Base-by-base conservation (phyloP, 2,888 invertebrate genomes). In the Drosophila mulleri region DNA sequence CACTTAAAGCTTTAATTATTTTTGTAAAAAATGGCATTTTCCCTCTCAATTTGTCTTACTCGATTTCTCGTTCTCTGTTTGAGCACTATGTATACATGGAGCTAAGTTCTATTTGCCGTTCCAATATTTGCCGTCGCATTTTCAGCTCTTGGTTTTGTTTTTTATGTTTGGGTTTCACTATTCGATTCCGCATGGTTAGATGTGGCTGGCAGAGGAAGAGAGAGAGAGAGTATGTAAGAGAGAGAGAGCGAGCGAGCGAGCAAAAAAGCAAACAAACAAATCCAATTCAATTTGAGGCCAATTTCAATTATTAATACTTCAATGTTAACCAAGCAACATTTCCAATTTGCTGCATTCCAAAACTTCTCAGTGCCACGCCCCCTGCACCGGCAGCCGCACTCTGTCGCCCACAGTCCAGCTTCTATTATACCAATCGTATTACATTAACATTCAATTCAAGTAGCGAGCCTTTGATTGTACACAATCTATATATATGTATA, bases 361-460 rank as follows among this genome's bases (percentile, higher is more conserved):
- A 78, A 68, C 69, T 70, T 63, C 20, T 37, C 12, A 26, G 11
- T 14, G 16, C 35, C 26, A 47, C 23, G 3, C 11, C 11, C 14
- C 29, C 29, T 1, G 29, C 29, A 6, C 29, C 29, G 1, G 8
- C 29, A 29, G 8, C 29, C 29, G 29, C 29, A 29, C 29, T 16
- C 23, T 0, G 16, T 7, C 45, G 14, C 16, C 29, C 48, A 48
- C 2, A 26, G 48, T 50, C 48, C 48, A 50, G 48, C 11, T 18
- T 6, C 7, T 8, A 41, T 54, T 54, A 54, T 54, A 9, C 7
- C 18, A 39, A 44, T 44, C 53, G 48, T 54, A 70, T 72, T 72
- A 72, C 76, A 81, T 83, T 75, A 67, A 37, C 67, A 86, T 83
- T 81, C 53, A 72, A 61, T 67, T 76, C 56, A 67, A 75, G 69